Evolutionary conservation across 1,140 invertebrate genomes (phyloP).

Genomic region (Drosophila pectinifera): DNA sequence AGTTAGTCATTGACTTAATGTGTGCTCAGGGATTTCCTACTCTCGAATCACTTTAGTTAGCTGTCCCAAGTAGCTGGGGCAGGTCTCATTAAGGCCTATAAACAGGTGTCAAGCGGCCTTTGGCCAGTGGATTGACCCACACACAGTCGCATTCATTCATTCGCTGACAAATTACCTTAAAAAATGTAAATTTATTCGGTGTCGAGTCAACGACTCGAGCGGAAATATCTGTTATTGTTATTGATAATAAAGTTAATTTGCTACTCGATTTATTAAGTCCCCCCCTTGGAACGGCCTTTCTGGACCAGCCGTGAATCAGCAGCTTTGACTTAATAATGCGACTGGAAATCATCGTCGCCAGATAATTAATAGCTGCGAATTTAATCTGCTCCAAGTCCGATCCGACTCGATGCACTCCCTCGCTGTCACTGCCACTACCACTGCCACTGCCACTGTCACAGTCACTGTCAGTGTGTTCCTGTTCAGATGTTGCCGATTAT

Average conservation of each 20-base stretch:
- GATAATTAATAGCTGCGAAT: constrained; percentile 74
- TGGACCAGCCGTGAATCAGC: constrained; percentile 51
- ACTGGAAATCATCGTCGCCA: constrained; percentile 54
- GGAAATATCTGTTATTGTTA: constrained; percentile 74
- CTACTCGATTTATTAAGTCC: constrained; percentile 57
- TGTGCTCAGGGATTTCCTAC: constrained; percentile 33
- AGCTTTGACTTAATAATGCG: constrained; percentile 47
- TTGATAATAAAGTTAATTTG: constrained; percentile 61
- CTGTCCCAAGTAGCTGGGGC: constrained; percentile 18
- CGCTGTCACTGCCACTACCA: background rate
- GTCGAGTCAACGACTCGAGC: constrained; percentile 46
- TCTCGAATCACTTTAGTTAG: constrained; percentile 19
- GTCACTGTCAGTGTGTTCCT: constrained; percentile 18
- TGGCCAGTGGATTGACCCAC: constrained; percentile 38
- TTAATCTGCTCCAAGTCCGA: constrained; percentile 69
- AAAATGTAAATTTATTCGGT: constrained; percentile 65
- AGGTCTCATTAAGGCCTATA: constrained; percentile 50
- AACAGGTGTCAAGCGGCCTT: constrained; percentile 40
- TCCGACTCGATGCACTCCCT: constrained; percentile 15
- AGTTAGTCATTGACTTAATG: constrained; percentile 32
- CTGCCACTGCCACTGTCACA: constrained; percentile 1
- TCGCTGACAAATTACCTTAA: constrained; percentile 65
- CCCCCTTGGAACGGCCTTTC: background rate
- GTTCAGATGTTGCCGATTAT: constrained; percentile 39
- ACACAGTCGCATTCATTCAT: constrained; percentile 4